Base-by-base conservation (phyloP, 2,113 vertebrate genomes). In the Formicarius rufipectus region DNA sequence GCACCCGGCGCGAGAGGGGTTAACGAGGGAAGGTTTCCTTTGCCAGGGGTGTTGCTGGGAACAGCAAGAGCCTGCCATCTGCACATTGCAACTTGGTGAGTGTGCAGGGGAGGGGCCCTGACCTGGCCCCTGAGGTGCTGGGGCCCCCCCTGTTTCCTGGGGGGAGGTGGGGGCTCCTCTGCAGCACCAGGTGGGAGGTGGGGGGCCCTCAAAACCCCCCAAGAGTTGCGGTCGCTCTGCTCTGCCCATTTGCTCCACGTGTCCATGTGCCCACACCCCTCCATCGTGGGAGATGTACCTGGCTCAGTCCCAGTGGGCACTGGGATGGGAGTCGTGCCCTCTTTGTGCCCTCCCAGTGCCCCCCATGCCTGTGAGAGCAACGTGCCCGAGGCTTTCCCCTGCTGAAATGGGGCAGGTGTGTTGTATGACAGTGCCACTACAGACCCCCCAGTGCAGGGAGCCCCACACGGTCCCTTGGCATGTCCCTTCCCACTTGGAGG, bases 41-140 rank as follows among this genome's bases (percentile, higher is more conserved):
- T 39, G 60, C 71, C 40, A 60, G 69, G 91, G 94, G 80, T 91
- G 96, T 52, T 84, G 72, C 92, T 95, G 89, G 78, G 76, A 90
- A 50, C 14, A 0, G 37, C 15, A 30, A 74, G 39, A 4, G 6
- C 31, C 75, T 84, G 91, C 77, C 86, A 60, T 94, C 87, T 24
- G 92, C 95, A 81, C 87, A 81, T 81, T 93, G 55, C 40, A 45
- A 89, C 95, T 93, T 7, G 92, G 94, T 93, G 95, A 95, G 94
- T 94, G 81, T 87, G 92, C 92, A 18, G 24, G 94, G 93, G 84
- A 91, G 87, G 80, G 84, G 87, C 89, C 30, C 64, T 4, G 14
- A 2, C 23, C 42, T 44, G n/a, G 30, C 33, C 23, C 30, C 2
- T 17, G 7, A 33, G 87, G 7, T 60, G 63, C 79, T 1, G 67